Base-by-base conservation (phyloP, 2,113 vertebrate species). In the Symphodus melops region DNA sequence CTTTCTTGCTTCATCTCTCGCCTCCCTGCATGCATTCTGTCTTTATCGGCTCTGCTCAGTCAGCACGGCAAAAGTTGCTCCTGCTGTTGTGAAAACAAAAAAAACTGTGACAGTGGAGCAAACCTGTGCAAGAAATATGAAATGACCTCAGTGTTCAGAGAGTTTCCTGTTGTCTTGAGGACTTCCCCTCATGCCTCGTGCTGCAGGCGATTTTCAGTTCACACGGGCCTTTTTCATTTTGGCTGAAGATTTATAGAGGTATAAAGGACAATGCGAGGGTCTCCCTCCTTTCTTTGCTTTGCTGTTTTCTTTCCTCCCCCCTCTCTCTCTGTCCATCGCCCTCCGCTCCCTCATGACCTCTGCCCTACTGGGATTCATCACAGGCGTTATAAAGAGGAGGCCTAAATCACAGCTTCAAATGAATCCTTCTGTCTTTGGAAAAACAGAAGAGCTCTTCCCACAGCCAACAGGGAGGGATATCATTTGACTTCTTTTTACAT, bases 321-420 rank as follows among this genome's bases (percentile, higher is more conserved):
- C 46, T 55, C 14, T 68, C 68, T 69, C 46, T 55, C 14, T 68
- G 66, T 69, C 58, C 68, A 78, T 66, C 52, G 65, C 64, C 76
- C 81, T 55, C 57, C 36, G n/a, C 56, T 82, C 58, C 67, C 57
- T 66, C n/a, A n/a, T 85, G 86, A 91, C 90, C 88, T 87, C 68
- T 91, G 86, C 66, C 77, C 83, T 56, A 82, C 54, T 86, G 74
- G 75, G 84, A 88, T 70, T 68, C 28, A 10, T 67, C 77, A 77
- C 9, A 17, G 81, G 83, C 82, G 66, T n/a, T 51, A 46, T 16
- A 9, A 69, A 20, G 72, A 83, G 62, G 73, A 88, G 83, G 82
- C 77, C 67, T 33, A 36, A 55, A 83, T 80, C 59, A 33, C 70
- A 63, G 82, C 72, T 66, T 81, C 44, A 63, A 53, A 79, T 71